A percentile compares a stretch with the other conserved stretches of the same genome.
Evolutionary conservation across 1,140 invertebrate genomes (phyloP).

Genomic region (Macrotrachela quadricornifera): DNA sequence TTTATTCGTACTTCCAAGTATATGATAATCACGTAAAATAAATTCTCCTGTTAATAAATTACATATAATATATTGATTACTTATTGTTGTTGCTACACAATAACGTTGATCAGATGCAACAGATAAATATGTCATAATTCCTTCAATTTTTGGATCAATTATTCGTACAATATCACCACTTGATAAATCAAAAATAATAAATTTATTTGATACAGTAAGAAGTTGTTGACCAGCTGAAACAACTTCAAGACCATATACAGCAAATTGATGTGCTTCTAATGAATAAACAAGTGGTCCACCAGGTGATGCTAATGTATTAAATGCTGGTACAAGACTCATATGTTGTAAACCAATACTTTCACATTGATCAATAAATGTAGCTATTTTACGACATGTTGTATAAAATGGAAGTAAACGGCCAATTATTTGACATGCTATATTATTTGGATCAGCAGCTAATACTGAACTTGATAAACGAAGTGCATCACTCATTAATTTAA

Average conservation of each 20-base stretch:
- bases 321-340: slow-evolving; percentile 68
- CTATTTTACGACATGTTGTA: slow-evolving; percentile 43
- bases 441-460: slow-evolving; percentile 67
- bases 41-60: slow-evolving; percentile 32
- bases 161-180: slow-evolving; percentile 73
- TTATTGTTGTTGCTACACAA: slow-evolving; percentile 83
- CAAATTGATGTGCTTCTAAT: slow-evolving; percentile 86
- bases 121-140: slow-evolving; percentile 81
- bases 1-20: slow-evolving; percentile 39
- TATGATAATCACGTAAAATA: slow-evolving; percentile 49
- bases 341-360: slow-evolving; percentile 55
- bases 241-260: slow-evolving; percentile 74
- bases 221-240: slow-evolving; percentile 78
- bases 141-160: slow-evolving; percentile 21
- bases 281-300: slow-evolving; percentile 93
- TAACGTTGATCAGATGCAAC: slow-evolving; percentile 83
- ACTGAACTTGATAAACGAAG: slow-evolving; percentile 50
- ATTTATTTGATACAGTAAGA: slow-evolving; percentile 81
- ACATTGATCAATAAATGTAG: slow-evolving; percentile 62
- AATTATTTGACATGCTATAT: slow-evolving; percentile 79
- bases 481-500: slow-evolving; percentile 79
- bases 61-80: slow-evolving; percentile 46
- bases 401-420: slow-evolving; percentile 58
- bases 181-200: slow-evolving; percentile 87
- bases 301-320: slow-evolving; percentile 85